phyloP scores from a whole-genome alignment of 2,888 invertebrate genomes.

The Amorpha juglandis region DNA sequence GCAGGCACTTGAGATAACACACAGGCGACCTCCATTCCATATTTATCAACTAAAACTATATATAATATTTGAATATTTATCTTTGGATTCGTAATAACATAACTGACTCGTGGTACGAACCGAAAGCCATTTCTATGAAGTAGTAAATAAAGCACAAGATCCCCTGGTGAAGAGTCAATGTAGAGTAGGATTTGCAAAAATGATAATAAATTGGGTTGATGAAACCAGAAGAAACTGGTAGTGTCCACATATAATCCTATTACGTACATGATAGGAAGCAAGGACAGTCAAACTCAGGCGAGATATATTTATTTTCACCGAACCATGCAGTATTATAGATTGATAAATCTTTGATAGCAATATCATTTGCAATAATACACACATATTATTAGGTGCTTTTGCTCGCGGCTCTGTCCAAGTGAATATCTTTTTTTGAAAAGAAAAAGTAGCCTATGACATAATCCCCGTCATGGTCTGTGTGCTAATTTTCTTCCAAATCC shows the following conservation, averaged over 20 bases:
- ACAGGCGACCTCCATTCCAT: conserved; percentile 66
- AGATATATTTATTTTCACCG: neutral
- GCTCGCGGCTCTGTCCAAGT: no score
- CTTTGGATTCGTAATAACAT: conserved; percentile 38
- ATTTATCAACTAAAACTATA: conserved; percentile 60
- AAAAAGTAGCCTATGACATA: no score
- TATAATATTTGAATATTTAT: conserved; percentile 64
- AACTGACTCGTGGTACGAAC: conserved; percentile 34
- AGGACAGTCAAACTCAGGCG: neutral
- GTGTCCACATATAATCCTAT: conserved; percentile 19
- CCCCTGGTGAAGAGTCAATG: neutral
- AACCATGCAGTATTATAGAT: no score
- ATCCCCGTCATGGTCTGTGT: no score
- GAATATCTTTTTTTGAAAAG: no score
- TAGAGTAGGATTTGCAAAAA: conserved; percentile 66
- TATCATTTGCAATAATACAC: no score
- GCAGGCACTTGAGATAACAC: conserved; percentile 54
- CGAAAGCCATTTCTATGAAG: conserved; percentile 31
- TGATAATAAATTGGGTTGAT: conserved; percentile 74
- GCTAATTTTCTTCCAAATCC: no score
- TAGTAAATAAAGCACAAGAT: neutral
- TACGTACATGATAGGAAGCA: neutral
- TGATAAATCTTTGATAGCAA: no score
- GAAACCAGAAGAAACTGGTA: conserved; percentile 59
- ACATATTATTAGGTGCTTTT: no score